Evolutionary conservation across 2,888 invertebrate species (phyloP), one percentile per base, ranked within the genome.

Genomic region (Odontocolon sp.): DNA sequence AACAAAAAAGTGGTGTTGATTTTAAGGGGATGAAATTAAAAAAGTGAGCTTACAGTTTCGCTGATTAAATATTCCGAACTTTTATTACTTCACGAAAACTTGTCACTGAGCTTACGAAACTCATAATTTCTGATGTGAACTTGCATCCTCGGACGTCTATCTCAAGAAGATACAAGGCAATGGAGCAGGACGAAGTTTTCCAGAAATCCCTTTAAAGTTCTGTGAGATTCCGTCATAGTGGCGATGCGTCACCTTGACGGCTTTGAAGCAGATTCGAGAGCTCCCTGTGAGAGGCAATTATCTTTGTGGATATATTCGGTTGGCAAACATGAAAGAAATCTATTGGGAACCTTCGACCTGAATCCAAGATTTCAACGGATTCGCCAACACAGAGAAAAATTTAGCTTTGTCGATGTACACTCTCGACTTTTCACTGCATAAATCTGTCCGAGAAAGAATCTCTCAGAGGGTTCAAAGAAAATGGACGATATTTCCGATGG

Each of bases 291-390:
- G 47, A 63, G 18, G 36, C 47, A 47, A 63, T 63, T 63, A 63
- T 63, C 63, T 63, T 63, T 63, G 47, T 47, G 47, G 47, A 63
- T 63, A 63, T 47, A 63, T 63, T 63, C 63, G 47, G 21, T n/a
- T 47, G 45, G 11, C 63, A 0, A 47, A 63, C 45, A 63, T 63
- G 63, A 63, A 63, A 63, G 54, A 67, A 42, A 67, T 28, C 21
- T 33, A 26, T 8, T 14, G 56, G 42, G 31, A 45, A 45, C 67
- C n/a, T 54, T 54, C 28, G 23, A 67, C 45, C 56, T 45, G 33
- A 42, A 56, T 56, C 11, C 56, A 31, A 54, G 40, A 14, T 54
- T 31, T 42, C 40, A 9, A 31, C 61, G 28, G n/a, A 16, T 6
- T 6, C 14, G 14, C 26, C 6, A 9, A 50, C 8, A 28, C 50